These are phyloP conservation scores for Mus spicilegus DNA, from an alignment of 2,113 vertebrate species.

Conservation along the genomic window DNA sequence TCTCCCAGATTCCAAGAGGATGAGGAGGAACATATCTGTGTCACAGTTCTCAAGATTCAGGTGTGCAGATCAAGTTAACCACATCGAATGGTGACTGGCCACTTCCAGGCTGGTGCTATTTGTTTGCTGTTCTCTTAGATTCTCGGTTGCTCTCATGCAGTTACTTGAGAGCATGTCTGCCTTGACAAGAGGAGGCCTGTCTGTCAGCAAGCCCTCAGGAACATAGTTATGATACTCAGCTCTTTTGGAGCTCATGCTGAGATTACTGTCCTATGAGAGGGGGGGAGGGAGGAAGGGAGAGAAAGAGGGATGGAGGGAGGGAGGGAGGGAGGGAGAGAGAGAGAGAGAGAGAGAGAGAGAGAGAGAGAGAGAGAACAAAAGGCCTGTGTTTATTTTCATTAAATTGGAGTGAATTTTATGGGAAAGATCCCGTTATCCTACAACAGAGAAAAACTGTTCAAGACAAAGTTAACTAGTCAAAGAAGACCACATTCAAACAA, in stretches of 20 bases:
- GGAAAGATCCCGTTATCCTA: background rate
- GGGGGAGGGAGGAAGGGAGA: too few species aligned
- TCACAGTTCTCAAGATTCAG: background rate
- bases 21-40: background rate
- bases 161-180: background rate
- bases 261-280: background rate
- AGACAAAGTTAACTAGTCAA: background rate
- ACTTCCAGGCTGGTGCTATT: background rate
- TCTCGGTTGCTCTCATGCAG: background rate
- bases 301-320: too few species aligned
- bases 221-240: background rate
- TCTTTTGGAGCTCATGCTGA: background rate
- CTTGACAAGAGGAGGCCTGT: background rate
- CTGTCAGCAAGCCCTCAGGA: background rate
- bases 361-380: conserved; percentile 3
- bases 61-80: background rate
- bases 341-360: too few species aligned
- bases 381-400: background rate
- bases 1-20: background rate
- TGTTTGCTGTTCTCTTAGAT: background rate
- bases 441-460: background rate
- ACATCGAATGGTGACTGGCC: background rate
- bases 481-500: background rate
- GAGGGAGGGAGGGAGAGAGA: too few species aligned
- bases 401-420: background rate